Evolutionary conservation across 2,888 invertebrate genomes (phyloP).

Genomic region (Noctua fimbriata): DNA sequence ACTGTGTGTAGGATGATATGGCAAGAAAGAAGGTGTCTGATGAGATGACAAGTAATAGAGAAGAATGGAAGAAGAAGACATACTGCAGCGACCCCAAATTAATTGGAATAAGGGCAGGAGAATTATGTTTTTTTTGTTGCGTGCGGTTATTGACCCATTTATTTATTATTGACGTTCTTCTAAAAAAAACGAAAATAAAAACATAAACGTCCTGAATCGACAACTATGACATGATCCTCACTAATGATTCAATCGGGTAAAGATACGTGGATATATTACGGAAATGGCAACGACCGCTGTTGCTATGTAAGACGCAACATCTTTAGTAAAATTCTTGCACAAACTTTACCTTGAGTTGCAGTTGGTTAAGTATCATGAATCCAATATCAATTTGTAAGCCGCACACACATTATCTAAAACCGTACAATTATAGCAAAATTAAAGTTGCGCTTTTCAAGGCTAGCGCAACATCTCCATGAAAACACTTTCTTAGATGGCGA

Average conservation of each 20-base stretch:
- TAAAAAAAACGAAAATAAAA: not conserved
- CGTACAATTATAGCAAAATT: not conserved
- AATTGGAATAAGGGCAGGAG: not conserved
- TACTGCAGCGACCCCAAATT: no score
- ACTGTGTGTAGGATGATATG: no score
- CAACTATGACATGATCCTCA: not conserved
- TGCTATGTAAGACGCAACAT: not conserved
- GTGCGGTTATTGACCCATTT: not conserved
- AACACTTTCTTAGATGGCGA: not conserved
- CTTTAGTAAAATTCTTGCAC: not conserved
- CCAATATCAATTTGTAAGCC: not conserved
- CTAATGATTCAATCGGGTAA: no score
- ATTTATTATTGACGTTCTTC: not conserved
- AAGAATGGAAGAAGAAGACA: no score
- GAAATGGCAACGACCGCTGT: not conserved
- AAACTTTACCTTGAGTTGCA: not conserved
- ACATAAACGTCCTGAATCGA: not conserved
- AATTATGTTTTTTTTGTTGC: not conserved
- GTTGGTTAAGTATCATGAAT: not conserved
- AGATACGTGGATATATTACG: not conserved
- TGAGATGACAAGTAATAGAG: no score
- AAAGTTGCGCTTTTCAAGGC: not conserved
- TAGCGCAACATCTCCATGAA: not conserved
- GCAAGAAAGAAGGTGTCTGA: no score
- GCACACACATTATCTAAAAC: not conserved